Evolutionary conservation across 2,113 vertebrate species (phyloP).

Genomic region (Ovis aries): DNA sequence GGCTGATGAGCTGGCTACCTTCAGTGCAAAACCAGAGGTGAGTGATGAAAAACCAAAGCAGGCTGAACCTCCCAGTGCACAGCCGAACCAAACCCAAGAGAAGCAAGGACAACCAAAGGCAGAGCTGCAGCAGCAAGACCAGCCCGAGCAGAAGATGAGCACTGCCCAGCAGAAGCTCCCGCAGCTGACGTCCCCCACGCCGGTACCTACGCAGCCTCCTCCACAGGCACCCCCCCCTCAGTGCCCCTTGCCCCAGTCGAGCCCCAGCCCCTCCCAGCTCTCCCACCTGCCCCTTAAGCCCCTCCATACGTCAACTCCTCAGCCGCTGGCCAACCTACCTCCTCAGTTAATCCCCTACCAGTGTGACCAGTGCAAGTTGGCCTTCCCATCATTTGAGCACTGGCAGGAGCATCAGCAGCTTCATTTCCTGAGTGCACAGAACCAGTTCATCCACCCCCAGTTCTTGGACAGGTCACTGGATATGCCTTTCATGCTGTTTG

Average conservation of each 20-base stretch:
- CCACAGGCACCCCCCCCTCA: constrained; percentile 82
- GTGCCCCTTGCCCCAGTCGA: constrained; percentile 90
- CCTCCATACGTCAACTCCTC: constrained; percentile 90
- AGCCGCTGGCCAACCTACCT: constrained; percentile 87
- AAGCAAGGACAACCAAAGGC: constrained; percentile 92
- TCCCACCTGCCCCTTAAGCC: constrained; percentile 91
- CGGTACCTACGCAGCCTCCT: constrained; percentile 85
- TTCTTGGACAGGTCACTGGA: constrained; percentile 96
- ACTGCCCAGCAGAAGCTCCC: constrained; percentile 84
- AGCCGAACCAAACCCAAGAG: constrained; percentile 88
- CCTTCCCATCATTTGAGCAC: constrained; percentile 97
- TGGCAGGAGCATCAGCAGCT: constrained; percentile 99
- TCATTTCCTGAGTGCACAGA: constrained; percentile 97
- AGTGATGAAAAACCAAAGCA: constrained; percentile 96
- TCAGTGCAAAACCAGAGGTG: constrained; percentile 84
- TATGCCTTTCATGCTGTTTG: constrained; percentile 99
- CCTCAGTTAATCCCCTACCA: constrained; percentile 97
- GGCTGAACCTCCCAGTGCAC: constrained; percentile 86
- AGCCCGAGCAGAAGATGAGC: constrained; percentile 87
- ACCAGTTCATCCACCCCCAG: constrained; percentile 98
- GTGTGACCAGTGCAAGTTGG: constrained; percentile 98
- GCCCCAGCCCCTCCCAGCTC: constrained; percentile 89
- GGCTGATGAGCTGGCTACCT: constrained; percentile 87
- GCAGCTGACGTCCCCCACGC: constrained; percentile 88
- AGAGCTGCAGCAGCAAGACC: constrained; percentile 88